Base-by-base conservation (phyloP, 2,888 invertebrate species). In the Pemphredon lugubris region DNA sequence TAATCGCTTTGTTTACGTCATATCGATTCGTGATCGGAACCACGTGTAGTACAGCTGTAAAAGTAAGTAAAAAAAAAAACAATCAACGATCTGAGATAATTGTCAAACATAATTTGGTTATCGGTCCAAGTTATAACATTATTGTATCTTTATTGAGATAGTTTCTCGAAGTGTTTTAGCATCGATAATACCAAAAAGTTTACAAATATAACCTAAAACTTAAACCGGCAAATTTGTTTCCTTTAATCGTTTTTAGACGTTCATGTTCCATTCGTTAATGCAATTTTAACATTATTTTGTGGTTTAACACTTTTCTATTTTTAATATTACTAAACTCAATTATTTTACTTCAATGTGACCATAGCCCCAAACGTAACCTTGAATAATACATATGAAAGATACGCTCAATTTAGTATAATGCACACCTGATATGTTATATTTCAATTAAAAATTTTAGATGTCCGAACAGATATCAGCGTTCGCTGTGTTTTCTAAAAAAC, bases 401-500 rank as follows among this genome's bases (percentile, higher is more conserved):
- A n/a, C n/a, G n/a, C n/a, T n/a, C n/a, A n/a, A n/a, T n/a, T n/a
- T n/a, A n/a, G n/a, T n/a, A n/a, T n/a, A n/a, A n/a, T 30, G 6
- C 9, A 30, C 2, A 30, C 6, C 6, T 30, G 30, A 2, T 30
- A 9, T 34, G 34, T 34, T 34, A 3, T 48, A 20, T 21, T 16
- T 23, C n/a, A 0, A 2, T 14, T 30, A 16, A 7, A 34, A 21
- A 23, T 47, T 58, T 6, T 5, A 66, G 68, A 66, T 73, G 64
- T 66, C 54, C 21, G 57, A 64, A 5, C 21, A 48, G 5, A 0
- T 44, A 21, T 77, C 77, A 9, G 77, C 77, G 7, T 77, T 71
- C 11, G 61, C 74, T 7, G 5, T 71, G 21, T 26, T 74, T n/a
- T 13, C 50, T 9, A 1, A 32, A 11, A 73, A 77, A 45, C 63